Evolutionary conservation across 2,113 vertebrate genomes (phyloP).

Genomic region (Camelus dromedarius): DNA sequence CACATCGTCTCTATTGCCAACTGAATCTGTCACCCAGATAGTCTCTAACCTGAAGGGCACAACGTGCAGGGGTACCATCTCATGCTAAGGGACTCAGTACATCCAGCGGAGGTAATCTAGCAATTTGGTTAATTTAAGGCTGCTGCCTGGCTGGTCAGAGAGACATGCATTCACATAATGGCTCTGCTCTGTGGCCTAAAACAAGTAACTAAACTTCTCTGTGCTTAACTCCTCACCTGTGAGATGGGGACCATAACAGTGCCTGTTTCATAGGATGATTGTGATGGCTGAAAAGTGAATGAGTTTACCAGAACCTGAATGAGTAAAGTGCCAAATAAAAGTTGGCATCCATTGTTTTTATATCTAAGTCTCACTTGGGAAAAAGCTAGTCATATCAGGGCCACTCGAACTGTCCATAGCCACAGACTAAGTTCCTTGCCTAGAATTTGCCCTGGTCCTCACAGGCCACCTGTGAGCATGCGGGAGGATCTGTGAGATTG

Average conservation of each 20-base stretch:
- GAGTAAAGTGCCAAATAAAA: not conserved
- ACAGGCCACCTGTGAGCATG: not conserved
- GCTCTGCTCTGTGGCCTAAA: not conserved
- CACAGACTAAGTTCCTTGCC: not conserved
- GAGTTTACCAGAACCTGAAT: not conserved
- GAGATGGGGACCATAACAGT: not conserved
- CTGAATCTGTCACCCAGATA: not conserved
- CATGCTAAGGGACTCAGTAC: not conserved
- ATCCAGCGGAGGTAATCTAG: not conserved
- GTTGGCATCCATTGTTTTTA: not conserved
- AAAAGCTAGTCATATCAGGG: not conserved
- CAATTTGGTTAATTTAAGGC: not conserved
- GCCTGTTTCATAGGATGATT: not conserved
- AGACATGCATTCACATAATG: not conserved
- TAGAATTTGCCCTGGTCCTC: not conserved
- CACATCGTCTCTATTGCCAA: not conserved
- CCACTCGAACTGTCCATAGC: not conserved
- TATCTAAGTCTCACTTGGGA: not conserved
- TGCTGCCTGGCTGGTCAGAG: not conserved
- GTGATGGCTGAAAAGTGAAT: not conserved
- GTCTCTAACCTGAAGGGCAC: not conserved
- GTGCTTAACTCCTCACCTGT: not conserved
- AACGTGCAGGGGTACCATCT: not conserved
- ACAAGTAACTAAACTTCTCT: not conserved
- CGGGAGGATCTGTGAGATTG: not conserved